Evolutionary conservation across 2,113 vertebrate species (phyloP).

Genomic region (Carollia perspicillata): DNA sequence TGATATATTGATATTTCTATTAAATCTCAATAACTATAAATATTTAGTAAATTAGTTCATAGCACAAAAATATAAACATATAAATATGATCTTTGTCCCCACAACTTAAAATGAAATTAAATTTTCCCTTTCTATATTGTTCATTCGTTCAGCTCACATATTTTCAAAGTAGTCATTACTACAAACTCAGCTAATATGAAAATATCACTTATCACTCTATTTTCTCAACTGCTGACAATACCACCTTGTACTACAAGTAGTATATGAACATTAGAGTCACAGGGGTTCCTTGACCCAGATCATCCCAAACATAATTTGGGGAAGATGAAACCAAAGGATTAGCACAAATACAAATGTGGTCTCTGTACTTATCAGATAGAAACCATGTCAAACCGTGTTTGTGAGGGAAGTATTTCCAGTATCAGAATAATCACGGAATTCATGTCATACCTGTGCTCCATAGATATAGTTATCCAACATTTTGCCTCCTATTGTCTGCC

Average conservation of each 20-base stretch:
- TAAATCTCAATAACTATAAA: slow-evolving; percentile 12
- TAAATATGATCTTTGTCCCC: neutral
- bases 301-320: neutral
- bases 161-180: neutral
- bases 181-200: slow-evolving; percentile 28
- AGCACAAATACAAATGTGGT: neutral
- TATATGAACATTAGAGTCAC: neutral
- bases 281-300: neutral
- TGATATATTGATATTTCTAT: neutral
- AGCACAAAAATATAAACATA: neutral
- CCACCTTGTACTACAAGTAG: neutral
- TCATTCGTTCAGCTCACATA: slow-evolving; percentile 23
- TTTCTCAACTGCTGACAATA: neutral
- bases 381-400: neutral
- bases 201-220: neutral
- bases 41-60: neutral
- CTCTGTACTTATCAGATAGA: neutral
- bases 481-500: slow-evolving; percentile 97
- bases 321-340: slow-evolving; percentile 1
- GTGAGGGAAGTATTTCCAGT: neutral
- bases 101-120: slow-evolving; percentile 34
- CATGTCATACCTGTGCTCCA: slow-evolving; percentile 89
- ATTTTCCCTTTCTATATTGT: neutral
- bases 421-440: neutral
- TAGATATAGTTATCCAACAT: slow-evolving; percentile 99